Evolutionary conservation across 2,113 vertebrate species (phyloP), one percentile per base, ranked within the genome.

Genomic region (Pseudorasbora parva): DNA sequence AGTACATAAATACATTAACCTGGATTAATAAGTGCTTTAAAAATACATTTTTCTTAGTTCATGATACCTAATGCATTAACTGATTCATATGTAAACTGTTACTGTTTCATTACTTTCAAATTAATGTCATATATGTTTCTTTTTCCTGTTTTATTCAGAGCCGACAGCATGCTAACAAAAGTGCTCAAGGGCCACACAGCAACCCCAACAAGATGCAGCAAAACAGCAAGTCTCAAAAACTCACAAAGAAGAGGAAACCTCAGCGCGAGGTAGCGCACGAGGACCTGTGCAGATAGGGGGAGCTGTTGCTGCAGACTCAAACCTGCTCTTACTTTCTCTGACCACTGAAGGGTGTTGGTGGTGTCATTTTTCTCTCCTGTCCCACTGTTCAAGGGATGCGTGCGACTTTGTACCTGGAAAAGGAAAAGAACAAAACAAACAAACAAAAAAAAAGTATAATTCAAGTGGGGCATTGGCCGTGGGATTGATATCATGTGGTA

Each of bases 211-310:
- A 97, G 91, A 95, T 93, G 15, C 95, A 96, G 85, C 96, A 94
- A 85, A 95, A 92, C 91, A 95, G 92, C 95, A 97, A 96, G 92
- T 94, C 96, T 51, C 95, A 96, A 88, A 96, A 95, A 89, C 95
- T 95, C n/a, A 94, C 95, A 93, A 99, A 98, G 91, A 98, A 96
- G 93, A 96, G 97, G 95, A 99, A 96, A 95, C 97, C 97, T 92
- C 96, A 97, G 93, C 94, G 96, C 84, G 98, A 98, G 85, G 91
- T 93, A 0, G 93, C 93, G 87, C 95, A 96, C 71, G 95, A 97
- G 72, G 97, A 98, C 90, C 95, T 98, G 56, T 99, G 95, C 93
- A 98, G 98, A 97, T 99, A 99, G 96, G 90, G 89, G 74, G 86
- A 69, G 83, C 85, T 77, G 84, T 89, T 91, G 49, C 82, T 86